Evolutionary conservation across 2,888 invertebrate genomes (phyloP).

Genomic region (Entomobrya multifasciata): DNA sequence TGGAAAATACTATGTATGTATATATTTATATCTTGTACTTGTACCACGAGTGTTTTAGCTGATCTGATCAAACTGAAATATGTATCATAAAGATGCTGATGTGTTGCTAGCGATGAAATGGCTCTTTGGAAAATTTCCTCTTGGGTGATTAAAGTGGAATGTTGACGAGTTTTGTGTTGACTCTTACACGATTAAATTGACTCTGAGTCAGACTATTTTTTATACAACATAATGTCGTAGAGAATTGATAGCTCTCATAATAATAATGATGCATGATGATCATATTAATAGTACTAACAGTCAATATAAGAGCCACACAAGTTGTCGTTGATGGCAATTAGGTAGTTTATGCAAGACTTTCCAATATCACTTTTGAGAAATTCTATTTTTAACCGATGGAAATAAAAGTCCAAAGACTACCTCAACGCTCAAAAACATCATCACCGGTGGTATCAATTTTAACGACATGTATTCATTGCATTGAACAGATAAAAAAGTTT

Average conservation of each 20-base stretch:
- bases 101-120: not conserved
- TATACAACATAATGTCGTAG: not conserved
- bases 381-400: too few species aligned
- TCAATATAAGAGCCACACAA: conserved; percentile 35
- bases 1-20: not conserved
- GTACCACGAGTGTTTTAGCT: not conserved
- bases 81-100: not conserved
- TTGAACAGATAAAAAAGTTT: too few species aligned
- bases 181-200: conserved; percentile 8
- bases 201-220: conserved; percentile 32
- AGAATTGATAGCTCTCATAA: conserved; percentile 27
- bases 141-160: conserved; percentile 19
- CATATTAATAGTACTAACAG: conserved; percentile 43
- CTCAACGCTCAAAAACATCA: too few species aligned
- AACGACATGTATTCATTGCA: too few species aligned
- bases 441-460: too few species aligned
- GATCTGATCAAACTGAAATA: not conserved
- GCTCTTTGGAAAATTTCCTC: conserved; percentile 5
- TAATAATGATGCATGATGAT: not conserved
- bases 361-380: too few species aligned
- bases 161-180: conserved; percentile 36
- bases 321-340: not conserved
- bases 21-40: too few species aligned
- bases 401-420: too few species aligned
- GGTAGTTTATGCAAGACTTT: not conserved